Conservation (phyloP, 2,797 vertebrate species). For the Semotilus atromaculatus region DNA sequence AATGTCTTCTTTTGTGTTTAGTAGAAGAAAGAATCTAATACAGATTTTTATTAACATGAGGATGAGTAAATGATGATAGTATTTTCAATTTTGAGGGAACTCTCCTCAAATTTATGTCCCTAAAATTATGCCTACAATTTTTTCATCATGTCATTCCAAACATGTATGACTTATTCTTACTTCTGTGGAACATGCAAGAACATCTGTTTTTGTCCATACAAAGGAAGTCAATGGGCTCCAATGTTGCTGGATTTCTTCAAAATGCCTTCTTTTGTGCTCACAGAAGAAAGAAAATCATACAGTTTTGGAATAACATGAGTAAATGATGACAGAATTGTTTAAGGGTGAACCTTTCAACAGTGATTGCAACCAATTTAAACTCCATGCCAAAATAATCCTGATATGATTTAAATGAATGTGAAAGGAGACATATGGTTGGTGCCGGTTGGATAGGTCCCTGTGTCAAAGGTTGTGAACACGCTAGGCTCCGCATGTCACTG, state of each 20-base stretch:
- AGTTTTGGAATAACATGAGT: not conserved
- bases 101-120: no score
- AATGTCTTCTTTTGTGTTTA: no score
- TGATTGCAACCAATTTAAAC: not conserved
- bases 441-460: not conserved
- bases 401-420: slow-evolving; percentile 8
- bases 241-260: not conserved
- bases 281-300: not conserved
- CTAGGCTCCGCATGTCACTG: not conserved
- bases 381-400: not conserved
- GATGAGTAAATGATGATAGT: no score
- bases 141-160: not conserved
- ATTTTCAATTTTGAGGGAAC: no score
- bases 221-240: not conserved
- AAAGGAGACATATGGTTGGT: slow-evolving; percentile 3
- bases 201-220: not conserved
- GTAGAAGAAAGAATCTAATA: no score
- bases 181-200: not conserved
- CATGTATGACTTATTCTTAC: not conserved
- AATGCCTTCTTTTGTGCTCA: not conserved
- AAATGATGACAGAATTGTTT: not conserved
- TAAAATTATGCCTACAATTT: not conserved
- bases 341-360: not conserved
- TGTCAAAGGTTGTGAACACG: not conserved
- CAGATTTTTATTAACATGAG: no score